Conservation (phyloP, 2,888 invertebrate species). For the Dryobota labecula region DNA sequence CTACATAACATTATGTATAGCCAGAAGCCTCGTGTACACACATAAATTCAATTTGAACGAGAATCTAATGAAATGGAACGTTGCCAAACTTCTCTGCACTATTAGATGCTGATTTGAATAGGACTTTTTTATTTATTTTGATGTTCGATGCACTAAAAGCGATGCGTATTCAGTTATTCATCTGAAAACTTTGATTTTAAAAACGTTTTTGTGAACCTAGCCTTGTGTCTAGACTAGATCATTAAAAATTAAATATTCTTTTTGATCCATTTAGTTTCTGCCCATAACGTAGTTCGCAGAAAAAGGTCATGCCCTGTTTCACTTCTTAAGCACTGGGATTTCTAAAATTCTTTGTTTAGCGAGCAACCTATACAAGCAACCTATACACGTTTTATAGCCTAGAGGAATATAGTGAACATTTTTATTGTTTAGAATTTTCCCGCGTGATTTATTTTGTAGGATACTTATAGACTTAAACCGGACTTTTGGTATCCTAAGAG, state of each 20-base stretch:
- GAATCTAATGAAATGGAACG: constrained; percentile 57
- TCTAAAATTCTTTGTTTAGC: neutral
- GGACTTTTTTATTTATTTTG: constrained; percentile 10
- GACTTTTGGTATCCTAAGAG: neutral
- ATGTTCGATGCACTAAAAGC: constrained; percentile 10
- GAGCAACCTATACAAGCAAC: too few species aligned
- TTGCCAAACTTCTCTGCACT: constrained; percentile 40
- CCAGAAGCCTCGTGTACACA: constrained; percentile 14
- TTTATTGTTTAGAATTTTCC: neutral
- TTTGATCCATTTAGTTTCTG: neutral
- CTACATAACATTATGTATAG: constrained; percentile 2
- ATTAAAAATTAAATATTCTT: neutral
- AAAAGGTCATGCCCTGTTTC: neutral
- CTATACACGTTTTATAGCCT: rapidly evolving
- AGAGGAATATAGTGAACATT: neutral
- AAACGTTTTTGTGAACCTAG: neutral
- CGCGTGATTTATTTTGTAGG: neutral
- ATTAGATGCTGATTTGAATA: constrained; percentile 32
- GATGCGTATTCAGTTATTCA: neutral
- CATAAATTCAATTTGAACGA: constrained; percentile 54
- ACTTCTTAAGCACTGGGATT: neutral
- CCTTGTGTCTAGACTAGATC: neutral
- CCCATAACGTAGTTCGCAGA: neutral
- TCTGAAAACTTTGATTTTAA: neutral
- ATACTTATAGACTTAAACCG: neutral